phyloP scores from a whole-genome alignment of 2,888 invertebrate species.

The Pyrrhosoma nymphula region DNA sequence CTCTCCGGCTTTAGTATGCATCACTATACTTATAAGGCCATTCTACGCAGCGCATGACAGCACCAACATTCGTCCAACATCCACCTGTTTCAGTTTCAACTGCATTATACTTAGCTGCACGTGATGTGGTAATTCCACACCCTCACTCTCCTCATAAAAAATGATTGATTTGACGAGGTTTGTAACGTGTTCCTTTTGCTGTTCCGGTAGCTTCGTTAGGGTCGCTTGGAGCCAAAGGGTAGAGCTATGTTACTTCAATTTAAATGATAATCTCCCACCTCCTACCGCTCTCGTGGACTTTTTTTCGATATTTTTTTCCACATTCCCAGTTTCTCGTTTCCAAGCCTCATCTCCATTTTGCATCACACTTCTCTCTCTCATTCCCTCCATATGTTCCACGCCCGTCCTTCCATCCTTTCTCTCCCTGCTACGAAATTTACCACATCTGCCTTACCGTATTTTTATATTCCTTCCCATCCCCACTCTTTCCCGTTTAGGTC shows the following conservation, averaged over 20 bases:
- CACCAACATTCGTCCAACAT: not conserved
- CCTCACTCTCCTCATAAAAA: not conserved
- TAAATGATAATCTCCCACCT: not conserved
- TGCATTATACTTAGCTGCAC: not conserved
- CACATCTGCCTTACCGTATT: not conserved
- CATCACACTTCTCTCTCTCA: conserved; percentile 20
- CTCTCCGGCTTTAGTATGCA: too few relatives aligned
- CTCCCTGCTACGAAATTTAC: not conserved
- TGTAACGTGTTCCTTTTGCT: not conserved
- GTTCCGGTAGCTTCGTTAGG: not conserved
- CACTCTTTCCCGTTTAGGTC: not conserved
- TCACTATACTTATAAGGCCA: too few relatives aligned
- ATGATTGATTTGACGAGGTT: conserved; percentile 1
- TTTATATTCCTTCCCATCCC: not conserved
- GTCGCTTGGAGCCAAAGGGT: not conserved
- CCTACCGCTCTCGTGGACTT: not conserved
- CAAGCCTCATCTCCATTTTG: not conserved
- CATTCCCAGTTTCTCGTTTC: not conserved
- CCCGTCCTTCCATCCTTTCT: not conserved
- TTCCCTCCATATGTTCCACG: not conserved
- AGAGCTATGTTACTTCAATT: not conserved
- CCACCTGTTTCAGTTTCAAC: not conserved
- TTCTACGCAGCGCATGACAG: not conserved
- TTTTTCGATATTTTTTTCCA: not conserved
- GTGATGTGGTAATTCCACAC: not conserved